Evolutionary conservation across 1,140 invertebrate species (phyloP).

Genomic region (Protaetia brevitarsis): DNA sequence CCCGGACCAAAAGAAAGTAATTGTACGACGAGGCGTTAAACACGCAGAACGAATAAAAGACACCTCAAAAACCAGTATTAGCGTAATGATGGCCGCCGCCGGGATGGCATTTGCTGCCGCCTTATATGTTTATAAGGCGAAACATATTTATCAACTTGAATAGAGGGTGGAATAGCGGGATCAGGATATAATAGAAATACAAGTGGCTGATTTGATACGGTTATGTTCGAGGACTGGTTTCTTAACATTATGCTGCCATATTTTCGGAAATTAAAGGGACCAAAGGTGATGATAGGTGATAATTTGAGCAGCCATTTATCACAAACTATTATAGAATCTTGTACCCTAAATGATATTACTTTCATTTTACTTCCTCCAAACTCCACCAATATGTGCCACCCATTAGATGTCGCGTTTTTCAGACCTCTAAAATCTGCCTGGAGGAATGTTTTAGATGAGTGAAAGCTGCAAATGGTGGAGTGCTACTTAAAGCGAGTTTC

Average conservation of each 20-base stretch:
- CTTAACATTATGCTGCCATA: not conserved
- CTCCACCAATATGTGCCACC: not conserved
- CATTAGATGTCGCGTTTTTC: not conserved
- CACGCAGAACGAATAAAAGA: slow-evolving; percentile 46
- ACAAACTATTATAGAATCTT: not conserved
- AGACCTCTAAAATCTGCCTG: not conserved
- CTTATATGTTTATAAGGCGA: slow-evolving; percentile 7
- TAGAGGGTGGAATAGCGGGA: slow-evolving; percentile 35
- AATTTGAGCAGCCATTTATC: not conserved
- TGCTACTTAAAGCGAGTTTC: not conserved
- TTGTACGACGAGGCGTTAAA: slow-evolving; percentile 42
- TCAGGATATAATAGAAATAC: slow-evolving; percentile 44
- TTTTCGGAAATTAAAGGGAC: too few species aligned
- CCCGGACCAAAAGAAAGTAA: slow-evolving; percentile 44
- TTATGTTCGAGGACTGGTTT: not conserved
- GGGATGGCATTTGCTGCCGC: not conserved
- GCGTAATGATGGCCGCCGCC: slow-evolving; percentile 24
- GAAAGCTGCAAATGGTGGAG: not conserved
- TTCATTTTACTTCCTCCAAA: not conserved
- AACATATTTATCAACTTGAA: slow-evolving; percentile 12
- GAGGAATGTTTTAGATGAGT: not conserved
- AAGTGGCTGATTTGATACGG: not conserved
- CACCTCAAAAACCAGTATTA: too few species aligned
- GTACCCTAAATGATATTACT: not conserved
- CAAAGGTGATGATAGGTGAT: not conserved